These are phyloP conservation scores for Penaeus indicus DNA, from an alignment of 1,140 invertebrate genomes.

Conservation along the genomic window DNA sequence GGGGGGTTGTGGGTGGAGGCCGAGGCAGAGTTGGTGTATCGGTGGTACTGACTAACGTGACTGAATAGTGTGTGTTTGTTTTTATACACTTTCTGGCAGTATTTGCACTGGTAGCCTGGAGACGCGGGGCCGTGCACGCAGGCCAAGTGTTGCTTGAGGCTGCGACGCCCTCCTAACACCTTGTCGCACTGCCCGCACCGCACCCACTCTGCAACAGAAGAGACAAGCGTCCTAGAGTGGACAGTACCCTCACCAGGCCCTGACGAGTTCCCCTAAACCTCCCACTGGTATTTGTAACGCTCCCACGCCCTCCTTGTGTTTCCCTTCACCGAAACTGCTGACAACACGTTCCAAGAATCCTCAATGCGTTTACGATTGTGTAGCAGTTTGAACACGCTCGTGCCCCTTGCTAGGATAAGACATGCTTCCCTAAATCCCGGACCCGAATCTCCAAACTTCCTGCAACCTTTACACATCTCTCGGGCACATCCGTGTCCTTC, in stretches of 20 bases:
- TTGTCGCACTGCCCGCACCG: conserved; percentile 87
- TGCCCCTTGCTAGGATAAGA: no score
- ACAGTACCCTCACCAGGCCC: conserved; percentile 41
- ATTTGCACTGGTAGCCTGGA: conserved; percentile 62
- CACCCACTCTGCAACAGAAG: conserved; percentile 62
- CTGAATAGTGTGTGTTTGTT: conserved; percentile 60
- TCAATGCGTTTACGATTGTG: no score
- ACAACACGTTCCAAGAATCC: no score
- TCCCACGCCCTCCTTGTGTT: background rate
- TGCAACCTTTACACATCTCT: no score
- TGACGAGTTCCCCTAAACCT: background rate
- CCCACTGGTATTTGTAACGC: background rate
- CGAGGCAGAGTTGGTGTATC: conserved; percentile 39
- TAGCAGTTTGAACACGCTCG: no score
- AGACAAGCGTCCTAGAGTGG: conserved; percentile 7
- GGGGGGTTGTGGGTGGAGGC: background rate
- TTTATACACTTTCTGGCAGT: conserved; percentile 59
- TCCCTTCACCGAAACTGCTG: no score
- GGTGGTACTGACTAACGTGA: conserved; percentile 59
- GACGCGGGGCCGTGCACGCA: conserved; percentile 80
- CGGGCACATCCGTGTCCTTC: no score
- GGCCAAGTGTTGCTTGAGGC: conserved; percentile 90
- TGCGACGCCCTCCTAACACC: conserved; percentile 91
- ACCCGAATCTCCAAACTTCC: no score
- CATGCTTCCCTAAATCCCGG: no score